A percentile compares a stretch with the other conserved stretches of the same genome.
Evolutionary conservation across 2,888 invertebrate species (phyloP).

Genomic region (Spisula subtruncata): DNA sequence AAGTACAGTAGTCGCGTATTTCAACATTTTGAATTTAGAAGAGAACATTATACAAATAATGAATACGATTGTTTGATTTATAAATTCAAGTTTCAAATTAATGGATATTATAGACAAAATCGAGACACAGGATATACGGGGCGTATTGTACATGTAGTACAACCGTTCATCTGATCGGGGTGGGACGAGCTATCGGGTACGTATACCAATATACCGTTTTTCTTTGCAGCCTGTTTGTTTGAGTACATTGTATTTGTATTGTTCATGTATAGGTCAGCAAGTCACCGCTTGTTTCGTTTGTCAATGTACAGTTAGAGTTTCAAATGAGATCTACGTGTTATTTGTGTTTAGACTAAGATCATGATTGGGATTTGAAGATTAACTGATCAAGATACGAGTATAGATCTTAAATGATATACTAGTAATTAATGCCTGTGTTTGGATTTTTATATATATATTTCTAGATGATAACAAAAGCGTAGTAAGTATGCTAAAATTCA

Average conservation of each 20-base stretch:
- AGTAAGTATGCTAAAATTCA: neutral
- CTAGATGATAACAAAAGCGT: neutral
- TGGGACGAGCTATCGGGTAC: neutral
- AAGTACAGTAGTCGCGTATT: slow-evolving; percentile 12
- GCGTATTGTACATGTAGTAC: neutral
- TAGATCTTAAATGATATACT: neutral
- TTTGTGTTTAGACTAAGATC: neutral
- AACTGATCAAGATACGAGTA: neutral
- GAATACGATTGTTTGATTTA: slow-evolving; percentile 2
- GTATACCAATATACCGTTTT: neutral
- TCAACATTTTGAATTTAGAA: neutral
- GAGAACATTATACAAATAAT: slow-evolving; percentile 11
- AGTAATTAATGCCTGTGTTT: neutral
- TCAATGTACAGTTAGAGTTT: neutral
- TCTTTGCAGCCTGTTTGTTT: neutral
- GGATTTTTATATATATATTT: neutral
- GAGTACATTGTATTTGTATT: neutral
- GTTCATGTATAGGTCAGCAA: neutral
- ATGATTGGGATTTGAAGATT: neutral
- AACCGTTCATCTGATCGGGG: neutral
- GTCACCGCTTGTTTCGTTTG: neutral
- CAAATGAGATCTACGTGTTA: neutral
- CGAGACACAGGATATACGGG: neutral
- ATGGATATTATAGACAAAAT: neutral
- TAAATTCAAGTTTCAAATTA: neutral